Base-by-base conservation (phyloP, 1,140 invertebrate species). In the Halotydeus destructor region DNA sequence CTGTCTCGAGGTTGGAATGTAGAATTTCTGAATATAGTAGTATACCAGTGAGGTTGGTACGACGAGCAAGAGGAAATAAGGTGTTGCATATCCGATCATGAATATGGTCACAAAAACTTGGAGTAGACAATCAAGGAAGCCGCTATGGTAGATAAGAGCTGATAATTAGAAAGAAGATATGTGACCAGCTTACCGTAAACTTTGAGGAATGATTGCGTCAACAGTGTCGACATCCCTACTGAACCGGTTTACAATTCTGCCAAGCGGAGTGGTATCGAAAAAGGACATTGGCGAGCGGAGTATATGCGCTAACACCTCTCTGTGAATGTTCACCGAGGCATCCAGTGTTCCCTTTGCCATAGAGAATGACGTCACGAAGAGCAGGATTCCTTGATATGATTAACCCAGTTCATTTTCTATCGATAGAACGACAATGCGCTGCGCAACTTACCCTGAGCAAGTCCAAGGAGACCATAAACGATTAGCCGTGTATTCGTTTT, bases 31-130 rank as follows among this genome's bases (percentile, higher is more conserved):
- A 6, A 70, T 59, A 31, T 69, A 54, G 43, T 61, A 61, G 52
- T 75, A 74, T 11, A 73, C 46, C 19, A 68, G 42, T 8, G 50
- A 52, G 3, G 70, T 53, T 3, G 72, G 72, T 5, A 71, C 14
- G 14, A 72, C 55, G 5, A 69, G 61, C 6, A 55, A 43, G 4
- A 62, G 48, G 50, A 74, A 72, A 2, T 63, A 52, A 9, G 69
- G 68, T 3, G 66, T 70, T 38, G 63, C 59, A 43, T 61, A 59
- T 32, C 52, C 50, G 41, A 73, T 69, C 23, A 69, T 60, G n/a
- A 63, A 49, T 11, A 72, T 28, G 0, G 66, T 68, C 16, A 60
- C 55, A 3, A 67, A n/a, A 6, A 69, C 66, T 38, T 50, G 43
- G 28, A 56, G 47, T 12, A 62, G 41, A 40, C 57, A 60, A 1